Percentiles rank a stretch among this genome's conserved stretches.
Conservation (phyloP, 2,888 invertebrate genomes). For the Mesopsocus fuscifrons region DNA sequence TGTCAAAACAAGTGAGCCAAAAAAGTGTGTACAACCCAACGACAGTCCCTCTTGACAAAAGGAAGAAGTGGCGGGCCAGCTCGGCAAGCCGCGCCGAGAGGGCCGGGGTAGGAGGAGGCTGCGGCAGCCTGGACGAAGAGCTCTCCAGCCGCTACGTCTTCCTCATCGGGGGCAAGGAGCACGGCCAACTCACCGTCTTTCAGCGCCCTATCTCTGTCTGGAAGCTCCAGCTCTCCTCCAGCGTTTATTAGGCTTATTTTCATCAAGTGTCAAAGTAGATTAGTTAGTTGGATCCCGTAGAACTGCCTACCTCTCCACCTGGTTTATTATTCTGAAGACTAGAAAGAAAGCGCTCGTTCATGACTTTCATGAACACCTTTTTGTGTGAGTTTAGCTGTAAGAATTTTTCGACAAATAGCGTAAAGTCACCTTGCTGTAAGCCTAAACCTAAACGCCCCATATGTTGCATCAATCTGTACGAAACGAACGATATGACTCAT, state of each 20-base stretch:
- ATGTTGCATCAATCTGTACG: no score
- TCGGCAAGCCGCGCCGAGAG: slow-evolving; percentile 36
- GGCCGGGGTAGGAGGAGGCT: slow-evolving; percentile 19
- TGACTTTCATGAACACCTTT: no score
- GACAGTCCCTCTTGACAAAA: slow-evolving; percentile 15
- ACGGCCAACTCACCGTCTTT: slow-evolving; percentile 54
- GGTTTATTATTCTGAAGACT: no score
- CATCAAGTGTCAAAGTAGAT: no score
- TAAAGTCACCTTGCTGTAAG: no score
- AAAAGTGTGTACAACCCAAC: slow-evolving; percentile 8
- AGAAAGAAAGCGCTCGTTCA: no score
- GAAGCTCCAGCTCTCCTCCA: slow-evolving; percentile 41
- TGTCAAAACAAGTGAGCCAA: background rate
- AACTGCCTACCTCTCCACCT: no score
- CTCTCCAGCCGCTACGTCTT: slow-evolving; percentile 31
- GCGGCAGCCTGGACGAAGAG: slow-evolving; percentile 6
- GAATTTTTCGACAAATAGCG: no score
- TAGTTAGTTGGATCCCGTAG: no score
- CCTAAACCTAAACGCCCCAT: no score
- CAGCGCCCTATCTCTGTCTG: slow-evolving; percentile 60
- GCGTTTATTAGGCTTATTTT: slow-evolving; percentile 19
- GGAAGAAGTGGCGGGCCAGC: slow-evolving; percentile 28
- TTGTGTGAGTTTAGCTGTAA: no score
- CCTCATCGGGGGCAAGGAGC: slow-evolving; percentile 61
- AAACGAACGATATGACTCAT: no score